Base-by-base conservation (phyloP, 2,797 vertebrate genomes). In the Sebastes glaucus region DNA sequence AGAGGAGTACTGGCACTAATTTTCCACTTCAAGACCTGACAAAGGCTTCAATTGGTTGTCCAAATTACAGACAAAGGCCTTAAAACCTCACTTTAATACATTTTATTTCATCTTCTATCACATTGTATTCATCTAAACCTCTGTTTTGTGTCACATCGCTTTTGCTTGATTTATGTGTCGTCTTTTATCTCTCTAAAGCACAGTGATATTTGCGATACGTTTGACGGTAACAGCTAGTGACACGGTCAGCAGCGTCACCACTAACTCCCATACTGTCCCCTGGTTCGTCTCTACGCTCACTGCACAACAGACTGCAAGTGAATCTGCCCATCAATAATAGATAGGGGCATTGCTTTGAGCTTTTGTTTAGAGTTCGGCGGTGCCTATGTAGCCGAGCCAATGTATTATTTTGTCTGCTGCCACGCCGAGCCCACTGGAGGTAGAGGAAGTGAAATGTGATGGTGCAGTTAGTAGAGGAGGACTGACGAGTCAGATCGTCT, bases 311-410 rank as follows among this genome's bases (percentile, higher is more conserved):
- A 75, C 73, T 78, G 81, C 70, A 42, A 87, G 87, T 70, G 89
- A 82, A 84, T 82, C 82, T 63, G 74, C 65, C 78, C 82, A 88
- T 94, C 88, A 91, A 91, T 92, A 91, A 91, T 89, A 82, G 83
- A 94, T 89, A 52, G 67, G 62, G 70, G 78, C 56, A 11, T 71
- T 20, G 84, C 85, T 90, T 88, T 87, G 88, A 88, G 86, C 82
- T 85, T 87, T 81, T 87, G 88, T 91, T 91, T 84, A 78, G 81
- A 82, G 77, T 89, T 86, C 81, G 71, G 68, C 25, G 63, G 71
- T 75, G 85, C 77, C 86, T 69, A 30, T 81, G 84, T 75, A 49
- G 79, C 85, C 16, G 71, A 85, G 88, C 78, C 86, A 33, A 27
- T 77, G 70, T 82, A 60, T 90, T 88, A 83, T 88, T 92, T 88